A percentile compares a stretch with the other conserved stretches of the same genome.
These are phyloP conservation scores for Drosophila kurseongensis DNA, from an alignment of 1,140 invertebrate species.

Conservation along the genomic window DNA sequence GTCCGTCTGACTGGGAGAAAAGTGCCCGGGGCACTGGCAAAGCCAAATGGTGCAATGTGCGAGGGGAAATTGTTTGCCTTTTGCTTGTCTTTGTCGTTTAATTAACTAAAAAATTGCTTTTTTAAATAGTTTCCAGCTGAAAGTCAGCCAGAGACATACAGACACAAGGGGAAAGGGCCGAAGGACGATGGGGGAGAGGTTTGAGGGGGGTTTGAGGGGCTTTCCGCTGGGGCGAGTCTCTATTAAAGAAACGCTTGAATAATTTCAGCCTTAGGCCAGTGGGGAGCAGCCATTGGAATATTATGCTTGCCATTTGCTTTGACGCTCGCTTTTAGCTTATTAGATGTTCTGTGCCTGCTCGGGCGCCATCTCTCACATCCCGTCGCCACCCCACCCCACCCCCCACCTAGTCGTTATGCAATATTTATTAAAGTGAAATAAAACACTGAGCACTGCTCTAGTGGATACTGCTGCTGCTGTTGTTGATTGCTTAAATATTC, in stretches of 20 bases:
- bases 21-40: slow-evolving; percentile 26
- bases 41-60: slow-evolving; percentile 46
- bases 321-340: slow-evolving; percentile 59
- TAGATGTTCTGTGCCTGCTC: slow-evolving; percentile 42
- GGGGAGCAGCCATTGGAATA: slow-evolving; percentile 56
- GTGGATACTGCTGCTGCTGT: background rate
- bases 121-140: slow-evolving; percentile 65
- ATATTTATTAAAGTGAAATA: slow-evolving; percentile 77
- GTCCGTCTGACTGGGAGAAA: slow-evolving; percentile 7
- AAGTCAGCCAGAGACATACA: slow-evolving; percentile 28
- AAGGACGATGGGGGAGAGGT: slow-evolving; percentile 14
- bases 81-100: slow-evolving; percentile 79
- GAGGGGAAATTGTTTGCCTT: slow-evolving; percentile 55
- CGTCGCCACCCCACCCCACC: slow-evolving; percentile 12
- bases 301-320: slow-evolving; percentile 68
- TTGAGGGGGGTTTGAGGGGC: background rate
- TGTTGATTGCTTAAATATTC: slow-evolving; percentile 77
- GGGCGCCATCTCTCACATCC: slow-evolving; percentile 13
- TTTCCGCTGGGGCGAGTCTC: slow-evolving; percentile 36
- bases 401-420: slow-evolving; percentile 54
- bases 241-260: slow-evolving; percentile 68
- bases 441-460: slow-evolving; percentile 31
- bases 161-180: background rate
- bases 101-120: slow-evolving; percentile 84
- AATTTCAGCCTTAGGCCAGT: slow-evolving; percentile 68